Conservation (phyloP, 2,797 vertebrate genomes). For the Sebastes vulpes region DNA sequence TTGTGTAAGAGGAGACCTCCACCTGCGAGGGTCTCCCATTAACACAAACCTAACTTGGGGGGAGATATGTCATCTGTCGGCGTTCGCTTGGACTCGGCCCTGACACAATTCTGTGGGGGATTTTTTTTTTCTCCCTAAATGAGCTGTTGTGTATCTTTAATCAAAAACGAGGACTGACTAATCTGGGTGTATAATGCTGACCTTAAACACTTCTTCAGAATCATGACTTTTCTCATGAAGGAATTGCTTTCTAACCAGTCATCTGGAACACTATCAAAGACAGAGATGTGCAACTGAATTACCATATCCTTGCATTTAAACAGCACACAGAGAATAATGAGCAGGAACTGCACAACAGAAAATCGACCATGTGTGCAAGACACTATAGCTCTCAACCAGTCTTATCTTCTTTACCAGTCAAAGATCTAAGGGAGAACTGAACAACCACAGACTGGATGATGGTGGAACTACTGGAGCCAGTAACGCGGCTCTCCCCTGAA, state of each 20-base stretch:
- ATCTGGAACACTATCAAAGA: constrained; percentile 63
- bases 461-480: constrained; percentile 71
- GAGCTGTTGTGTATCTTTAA: constrained; percentile 39
- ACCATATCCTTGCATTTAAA: constrained; percentile 59
- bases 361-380: constrained; percentile 71
- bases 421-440: constrained; percentile 67
- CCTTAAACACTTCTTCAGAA: constrained; percentile 12
- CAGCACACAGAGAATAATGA: constrained; percentile 55
- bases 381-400: constrained; percentile 57
- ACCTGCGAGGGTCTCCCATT: constrained; percentile 82
- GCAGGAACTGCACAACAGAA: constrained; percentile 47
- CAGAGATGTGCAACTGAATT: constrained; percentile 71
- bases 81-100: constrained; percentile 17
- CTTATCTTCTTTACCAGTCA: constrained; percentile 67
- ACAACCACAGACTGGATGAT: constrained; percentile 62
- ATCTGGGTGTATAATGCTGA: not conserved
- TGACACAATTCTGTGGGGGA: constrained; percentile 12
- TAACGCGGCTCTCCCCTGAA: constrained; percentile 59
- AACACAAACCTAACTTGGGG: constrained; percentile 75
- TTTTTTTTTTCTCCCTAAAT: constrained; percentile 15
- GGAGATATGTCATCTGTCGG: constrained; percentile 70
- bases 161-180: constrained; percentile 35
- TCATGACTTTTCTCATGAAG: not conserved
- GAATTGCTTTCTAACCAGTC: constrained; percentile 46
- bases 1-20: constrained; percentile 83